Percentiles rank a stretch among this genome's conserved stretches.
phyloP scores from a whole-genome alignment of 2,888 invertebrate genomes.

The Athalia cordata region DNA sequence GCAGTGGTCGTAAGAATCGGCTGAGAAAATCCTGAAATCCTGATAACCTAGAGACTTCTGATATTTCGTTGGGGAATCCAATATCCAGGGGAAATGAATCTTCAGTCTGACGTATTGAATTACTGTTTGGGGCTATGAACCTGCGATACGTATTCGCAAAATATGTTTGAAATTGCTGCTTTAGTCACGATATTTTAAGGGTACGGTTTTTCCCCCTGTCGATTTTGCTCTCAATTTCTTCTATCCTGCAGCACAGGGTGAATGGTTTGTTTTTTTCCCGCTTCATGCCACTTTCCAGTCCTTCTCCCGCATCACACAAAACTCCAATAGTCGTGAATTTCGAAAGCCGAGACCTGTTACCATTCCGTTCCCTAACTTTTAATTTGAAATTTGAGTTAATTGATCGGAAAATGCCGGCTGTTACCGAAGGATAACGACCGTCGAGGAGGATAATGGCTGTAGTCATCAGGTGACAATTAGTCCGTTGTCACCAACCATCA shows the following conservation, averaged over 20 bases:
- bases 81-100: slow-evolving; percentile 27
- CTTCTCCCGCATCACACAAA: neutral
- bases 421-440: slow-evolving; percentile 44
- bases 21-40: slow-evolving; percentile 3
- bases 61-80: slow-evolving; percentile 24
- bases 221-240: neutral
- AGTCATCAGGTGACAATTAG: slow-evolving; percentile 41
- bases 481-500: slow-evolving; percentile 38
- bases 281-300: slow-evolving; percentile 8
- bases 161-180: slow-evolving; percentile 31
- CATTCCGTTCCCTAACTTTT: slow-evolving; percentile 32
- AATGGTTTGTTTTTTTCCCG: slow-evolving; percentile 18
- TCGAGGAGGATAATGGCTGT: slow-evolving; percentile 44
- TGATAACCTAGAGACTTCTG: slow-evolving; percentile 8
- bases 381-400: slow-evolving; percentile 42
- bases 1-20: neutral
- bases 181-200: slow-evolving; percentile 27
- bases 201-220: neutral
- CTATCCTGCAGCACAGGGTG: neutral
- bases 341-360: slow-evolving; percentile 16
- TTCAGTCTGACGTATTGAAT: slow-evolving; percentile 23
- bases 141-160: neutral
- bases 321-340: slow-evolving; percentile 14
- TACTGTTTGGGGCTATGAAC: slow-evolving; percentile 21
- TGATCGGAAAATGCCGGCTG: slow-evolving; percentile 43